Evolutionary conservation across 2,113 vertebrate genomes (phyloP).

Genomic region (Hemicordylus capensis): DNA sequence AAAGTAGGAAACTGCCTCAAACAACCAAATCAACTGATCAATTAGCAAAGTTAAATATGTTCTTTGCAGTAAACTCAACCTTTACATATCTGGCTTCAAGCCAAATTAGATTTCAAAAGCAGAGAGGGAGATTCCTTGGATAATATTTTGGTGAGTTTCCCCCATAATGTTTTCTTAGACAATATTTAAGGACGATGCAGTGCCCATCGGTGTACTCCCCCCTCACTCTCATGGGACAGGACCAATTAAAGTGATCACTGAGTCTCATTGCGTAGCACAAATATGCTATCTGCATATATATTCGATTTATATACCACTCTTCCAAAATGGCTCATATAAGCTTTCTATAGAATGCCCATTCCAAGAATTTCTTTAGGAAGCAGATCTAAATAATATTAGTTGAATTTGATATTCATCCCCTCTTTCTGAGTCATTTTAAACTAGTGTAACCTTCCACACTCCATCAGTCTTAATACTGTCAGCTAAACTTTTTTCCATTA

Average conservation of each 20-base stretch:
- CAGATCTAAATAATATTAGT: not conserved
- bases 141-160: accelerated
- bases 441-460: conserved; percentile 27
- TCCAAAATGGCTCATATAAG: no score
- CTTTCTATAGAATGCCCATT: not conserved
- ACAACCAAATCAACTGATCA: accelerated
- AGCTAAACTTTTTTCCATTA: conserved; percentile 45
- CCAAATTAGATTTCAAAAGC: accelerated
- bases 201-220: not conserved
- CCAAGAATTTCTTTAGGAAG: conserved; percentile 33
- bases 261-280: not conserved
- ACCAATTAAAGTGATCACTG: not conserved
- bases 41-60: accelerated
- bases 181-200: not conserved
- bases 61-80: not conserved
- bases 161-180: accelerated
- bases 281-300: not conserved
- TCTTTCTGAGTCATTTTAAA: conserved; percentile 45
- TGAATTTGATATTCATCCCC: not conserved
- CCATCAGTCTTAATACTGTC: conserved; percentile 40
- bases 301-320: no score
- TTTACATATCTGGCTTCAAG: accelerated
- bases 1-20: accelerated
- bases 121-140: not conserved
- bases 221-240: not conserved